Conservation (phyloP, 2,888 invertebrate genomes). For the Drosophila heteroneura region DNA sequence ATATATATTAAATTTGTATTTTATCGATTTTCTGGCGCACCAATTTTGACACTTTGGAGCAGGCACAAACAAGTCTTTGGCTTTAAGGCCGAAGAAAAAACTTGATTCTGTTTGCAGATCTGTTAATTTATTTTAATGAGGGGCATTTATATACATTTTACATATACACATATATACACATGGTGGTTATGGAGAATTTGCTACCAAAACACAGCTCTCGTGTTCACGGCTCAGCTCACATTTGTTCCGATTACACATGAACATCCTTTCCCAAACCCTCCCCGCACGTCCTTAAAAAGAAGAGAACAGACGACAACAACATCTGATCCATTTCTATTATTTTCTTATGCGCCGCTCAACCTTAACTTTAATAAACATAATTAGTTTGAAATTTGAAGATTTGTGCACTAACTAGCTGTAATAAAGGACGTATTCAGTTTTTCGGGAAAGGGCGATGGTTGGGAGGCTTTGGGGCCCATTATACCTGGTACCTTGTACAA, state of each 20-base stretch:
- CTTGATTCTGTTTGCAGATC: not conserved
- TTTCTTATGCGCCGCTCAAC: not conserved
- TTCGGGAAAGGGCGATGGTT: not conserved
- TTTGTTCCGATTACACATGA: not conserved
- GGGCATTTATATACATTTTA: not conserved
- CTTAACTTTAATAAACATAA: not conserved
- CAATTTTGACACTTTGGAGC: not conserved
- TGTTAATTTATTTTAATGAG: not conserved
- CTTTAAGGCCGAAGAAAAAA: not conserved
- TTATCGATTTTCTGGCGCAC: not conserved
- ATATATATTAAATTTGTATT: not conserved
- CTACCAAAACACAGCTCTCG: not conserved
- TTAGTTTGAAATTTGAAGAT: not conserved
- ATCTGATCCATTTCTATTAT: slow-evolving; percentile 3
- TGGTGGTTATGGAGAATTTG: not conserved
- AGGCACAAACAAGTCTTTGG: not conserved
- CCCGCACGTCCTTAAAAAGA: not conserved
- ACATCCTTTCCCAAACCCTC: too few species aligned
- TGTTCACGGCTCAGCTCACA: not conserved
- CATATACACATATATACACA: not conserved
- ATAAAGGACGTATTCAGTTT: not conserved
- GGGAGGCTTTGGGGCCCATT: not conserved
- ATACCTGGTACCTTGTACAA: not conserved
- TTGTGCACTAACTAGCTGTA: not conserved
- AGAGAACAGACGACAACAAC: not conserved